Percentiles rank a stretch among this genome's conserved stretches.
These are phyloP conservation scores for Bostrychus sinensis DNA, from an alignment of 2,113 vertebrate species.

Conservation along the genomic window DNA sequence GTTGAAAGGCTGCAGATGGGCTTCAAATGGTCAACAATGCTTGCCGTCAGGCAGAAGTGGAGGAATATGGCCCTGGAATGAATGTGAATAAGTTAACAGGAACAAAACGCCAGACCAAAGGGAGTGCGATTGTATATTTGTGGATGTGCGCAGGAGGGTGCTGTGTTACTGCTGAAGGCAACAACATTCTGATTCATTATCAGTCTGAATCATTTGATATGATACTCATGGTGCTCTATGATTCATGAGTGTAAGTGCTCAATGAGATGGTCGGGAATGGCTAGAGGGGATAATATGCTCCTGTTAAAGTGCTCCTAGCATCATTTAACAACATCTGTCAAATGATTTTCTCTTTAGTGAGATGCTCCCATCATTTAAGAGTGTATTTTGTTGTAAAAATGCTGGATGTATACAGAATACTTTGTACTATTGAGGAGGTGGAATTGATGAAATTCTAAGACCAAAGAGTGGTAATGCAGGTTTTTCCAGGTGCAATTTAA, in stretches of 20 bases:
- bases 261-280: constrained; percentile 24
- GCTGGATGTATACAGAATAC: too few species aligned
- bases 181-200: constrained; percentile 29
- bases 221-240: constrained; percentile 30
- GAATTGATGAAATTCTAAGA: too few species aligned
- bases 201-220: constrained; percentile 27
- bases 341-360: not conserved
- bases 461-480: too few species aligned
- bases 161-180: constrained; percentile 12
- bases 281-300: constrained; percentile 13
- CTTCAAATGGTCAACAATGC: constrained; percentile 16
- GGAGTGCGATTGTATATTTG: not conserved
- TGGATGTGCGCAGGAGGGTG: constrained; percentile 8
- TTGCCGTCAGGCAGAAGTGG: constrained; percentile 11
- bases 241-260: constrained; percentile 41
- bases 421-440: too few species aligned
- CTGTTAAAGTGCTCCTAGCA: constrained; percentile 12
- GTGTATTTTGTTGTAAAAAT: too few species aligned
- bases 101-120: constrained; percentile 12
- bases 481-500: too few species aligned
- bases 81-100: constrained; percentile 12
- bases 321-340: not conserved
- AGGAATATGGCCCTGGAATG: not conserved
- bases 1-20: constrained; percentile 6
- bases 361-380: not conserved